phyloP scores from a whole-genome alignment of 2,888 invertebrate species.

The Drosophila stalkeri region DNA sequence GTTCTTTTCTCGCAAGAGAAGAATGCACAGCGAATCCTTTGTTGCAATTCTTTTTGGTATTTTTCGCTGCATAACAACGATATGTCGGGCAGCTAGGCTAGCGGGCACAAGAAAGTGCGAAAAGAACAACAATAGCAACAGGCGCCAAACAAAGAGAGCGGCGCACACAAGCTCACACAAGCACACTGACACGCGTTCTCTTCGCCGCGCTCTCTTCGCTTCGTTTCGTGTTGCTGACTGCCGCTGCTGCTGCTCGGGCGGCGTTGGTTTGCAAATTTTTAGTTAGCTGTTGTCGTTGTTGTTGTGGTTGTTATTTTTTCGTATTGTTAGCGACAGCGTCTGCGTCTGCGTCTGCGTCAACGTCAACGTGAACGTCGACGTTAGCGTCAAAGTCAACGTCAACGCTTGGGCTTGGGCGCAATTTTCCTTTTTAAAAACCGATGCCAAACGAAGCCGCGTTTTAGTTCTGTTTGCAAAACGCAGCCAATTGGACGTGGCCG shows the following conservation, averaged over 20 bases:
- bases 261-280: slow-evolving; percentile 32
- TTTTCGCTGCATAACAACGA: slow-evolving; percentile 16
- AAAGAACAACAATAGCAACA: slow-evolving; percentile 10
- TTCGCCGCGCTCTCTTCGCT: slow-evolving; percentile 15
- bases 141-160: slow-evolving; percentile 3
- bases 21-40: slow-evolving; percentile 45
- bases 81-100: slow-evolving; percentile 3
- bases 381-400: slow-evolving; percentile 23
- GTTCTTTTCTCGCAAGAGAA: not conserved
- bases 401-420: slow-evolving; percentile 64
- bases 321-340: slow-evolving; percentile 28
- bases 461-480: slow-evolving; percentile 83
- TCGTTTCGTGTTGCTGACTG: slow-evolving; percentile 16
- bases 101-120: not conserved
- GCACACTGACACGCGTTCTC: not conserved
- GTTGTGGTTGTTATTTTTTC: slow-evolving; percentile 3
- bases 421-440: slow-evolving; percentile 72
- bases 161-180: not conserved
- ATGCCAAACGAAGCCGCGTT: slow-evolving; percentile 60
- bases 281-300: slow-evolving; percentile 6
- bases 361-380: slow-evolving; percentile 26
- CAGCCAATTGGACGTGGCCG: slow-evolving; percentile 77
- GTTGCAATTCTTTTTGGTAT: slow-evolving; percentile 42
- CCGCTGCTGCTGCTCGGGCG: slow-evolving; percentile 6
- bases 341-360: not conserved